Percentiles rank a stretch among this genome's conserved stretches.
Evolutionary conservation across 2,888 invertebrate species (phyloP).

Genomic region (Cheilosia urbana): DNA sequence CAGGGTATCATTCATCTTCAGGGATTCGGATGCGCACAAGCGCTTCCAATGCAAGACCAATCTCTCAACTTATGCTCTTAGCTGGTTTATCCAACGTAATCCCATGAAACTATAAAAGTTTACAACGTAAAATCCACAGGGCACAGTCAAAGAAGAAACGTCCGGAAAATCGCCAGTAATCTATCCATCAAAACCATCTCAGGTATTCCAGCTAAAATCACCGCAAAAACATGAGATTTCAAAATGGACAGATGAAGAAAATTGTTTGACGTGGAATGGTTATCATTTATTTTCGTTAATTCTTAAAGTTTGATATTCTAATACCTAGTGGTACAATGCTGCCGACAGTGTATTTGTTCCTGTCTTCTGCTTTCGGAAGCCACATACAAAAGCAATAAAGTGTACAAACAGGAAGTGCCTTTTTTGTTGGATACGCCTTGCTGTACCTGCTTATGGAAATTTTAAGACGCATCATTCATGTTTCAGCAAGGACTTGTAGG

Average conservation of each 20-base stretch:
- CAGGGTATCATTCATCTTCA: too few species aligned
- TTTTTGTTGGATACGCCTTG: slow-evolving; percentile 3
- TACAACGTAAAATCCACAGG: slow-evolving; percentile 35
- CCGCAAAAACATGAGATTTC: too few species aligned
- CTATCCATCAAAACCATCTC: background rate
- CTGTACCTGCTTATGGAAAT: background rate
- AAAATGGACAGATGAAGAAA: too few species aligned
- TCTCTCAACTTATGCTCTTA: slow-evolving; percentile 4
- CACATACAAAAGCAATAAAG: background rate
- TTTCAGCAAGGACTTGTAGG: background rate
- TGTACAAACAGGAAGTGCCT: slow-evolving; percentile 19
- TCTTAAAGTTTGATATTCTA: too few species aligned
- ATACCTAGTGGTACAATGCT: background rate
- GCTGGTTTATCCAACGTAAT: slow-evolving; percentile 22
- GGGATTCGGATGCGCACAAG: background rate
- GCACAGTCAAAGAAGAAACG: slow-evolving; percentile 9
- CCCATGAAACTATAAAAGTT: slow-evolving; percentile 29
- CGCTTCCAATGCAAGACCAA: background rate
- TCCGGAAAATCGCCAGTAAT: background rate
- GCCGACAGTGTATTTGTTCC: background rate
- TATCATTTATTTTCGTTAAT: too few species aligned
- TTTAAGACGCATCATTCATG: background rate
- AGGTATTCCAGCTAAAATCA: too few species aligned
- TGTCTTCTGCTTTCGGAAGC: background rate
- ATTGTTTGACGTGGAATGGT: too few species aligned